phyloP scores from a whole-genome alignment of 2,888 invertebrate species.

The Schrankia costaestrigalis region DNA sequence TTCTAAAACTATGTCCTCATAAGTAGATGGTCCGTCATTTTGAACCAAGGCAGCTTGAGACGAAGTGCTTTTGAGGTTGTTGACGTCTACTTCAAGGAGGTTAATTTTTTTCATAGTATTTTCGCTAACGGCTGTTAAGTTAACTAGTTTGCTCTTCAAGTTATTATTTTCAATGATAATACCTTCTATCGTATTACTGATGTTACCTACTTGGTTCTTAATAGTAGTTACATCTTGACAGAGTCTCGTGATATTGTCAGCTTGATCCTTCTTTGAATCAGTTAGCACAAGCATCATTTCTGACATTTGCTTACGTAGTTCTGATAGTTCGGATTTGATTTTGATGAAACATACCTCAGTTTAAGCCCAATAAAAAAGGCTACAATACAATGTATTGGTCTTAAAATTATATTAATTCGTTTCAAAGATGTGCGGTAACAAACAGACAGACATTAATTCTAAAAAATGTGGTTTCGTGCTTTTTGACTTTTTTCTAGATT shows the following conservation, averaged over 20 bases:
- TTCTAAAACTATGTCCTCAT: neutral
- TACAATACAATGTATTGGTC: no score
- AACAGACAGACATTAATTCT: no score
- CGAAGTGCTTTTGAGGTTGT: neutral
- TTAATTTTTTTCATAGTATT: neutral
- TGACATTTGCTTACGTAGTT: slow-evolving; percentile 3
- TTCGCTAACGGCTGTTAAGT: no score
- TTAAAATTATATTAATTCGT: no score
- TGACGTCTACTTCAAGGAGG: neutral
- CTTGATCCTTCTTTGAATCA: slow-evolving; percentile 2
- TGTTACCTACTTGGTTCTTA: neutral
- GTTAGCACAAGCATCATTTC: slow-evolving; percentile 5
- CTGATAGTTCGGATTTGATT: neutral
- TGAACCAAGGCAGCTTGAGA: neutral
- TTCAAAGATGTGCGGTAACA: no score
- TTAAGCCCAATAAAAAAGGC: no score
- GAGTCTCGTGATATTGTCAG: slow-evolving; percentile 1
- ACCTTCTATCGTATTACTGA: neutral
- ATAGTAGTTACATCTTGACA: slow-evolving; percentile 3
- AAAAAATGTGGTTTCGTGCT: no score
- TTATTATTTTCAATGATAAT: neutral
- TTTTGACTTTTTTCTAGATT: no score
- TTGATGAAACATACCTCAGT: no score
- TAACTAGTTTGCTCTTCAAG: neutral
- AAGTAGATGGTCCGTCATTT: neutral